These are phyloP conservation scores for Falcaria lacertinaria DNA, from an alignment of 2,888 invertebrate genomes.

Conservation along the genomic window DNA sequence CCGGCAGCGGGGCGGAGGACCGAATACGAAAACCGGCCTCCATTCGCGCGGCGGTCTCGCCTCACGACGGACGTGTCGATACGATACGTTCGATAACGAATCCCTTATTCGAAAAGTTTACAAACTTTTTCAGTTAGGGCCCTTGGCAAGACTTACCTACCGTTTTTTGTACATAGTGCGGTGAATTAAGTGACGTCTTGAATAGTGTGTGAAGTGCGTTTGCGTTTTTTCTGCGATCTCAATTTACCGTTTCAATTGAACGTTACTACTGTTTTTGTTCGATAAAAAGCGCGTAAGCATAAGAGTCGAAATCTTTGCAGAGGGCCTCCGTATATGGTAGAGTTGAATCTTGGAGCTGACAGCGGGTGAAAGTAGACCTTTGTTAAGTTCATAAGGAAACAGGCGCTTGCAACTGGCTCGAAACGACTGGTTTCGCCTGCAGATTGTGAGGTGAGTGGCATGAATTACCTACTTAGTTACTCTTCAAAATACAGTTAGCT, in stretches of 20 bases:
- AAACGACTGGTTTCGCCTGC: conserved; percentile 66
- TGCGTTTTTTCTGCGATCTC: conserved; percentile 54
- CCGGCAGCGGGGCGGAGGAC: conserved; percentile 10
- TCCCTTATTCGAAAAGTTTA: conserved; percentile 66
- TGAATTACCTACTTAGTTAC: conserved; percentile 57
- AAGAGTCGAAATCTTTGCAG: conserved; percentile 60
- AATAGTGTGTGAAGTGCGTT: conserved; percentile 57
- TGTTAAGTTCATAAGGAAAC: conserved; percentile 77
- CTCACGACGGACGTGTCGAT: conserved; percentile 38
- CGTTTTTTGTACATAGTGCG: conserved; percentile 48
- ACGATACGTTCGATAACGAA: conserved; percentile 35
- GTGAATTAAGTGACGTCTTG: conserved; percentile 49
- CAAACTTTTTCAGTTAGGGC: conserved; percentile 59
- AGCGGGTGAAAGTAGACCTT: conserved; percentile 76
- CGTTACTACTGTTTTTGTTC: conserved; percentile 74
- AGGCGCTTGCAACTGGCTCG: conserved; percentile 62
- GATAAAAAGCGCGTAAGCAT: conserved; percentile 65
- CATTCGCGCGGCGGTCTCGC: conserved; percentile 63
- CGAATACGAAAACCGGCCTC: conserved; percentile 18
- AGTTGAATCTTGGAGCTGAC: conserved; percentile 61
- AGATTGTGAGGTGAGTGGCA: conserved; percentile 70
- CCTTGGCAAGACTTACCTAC: conserved; percentile 41
- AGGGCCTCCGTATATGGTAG: conserved; percentile 69
- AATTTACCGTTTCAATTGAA: conserved; percentile 72
- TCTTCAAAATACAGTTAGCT: conserved; percentile 55